A percentile compares a stretch with the other conserved stretches of the same genome.
Conservation (phyloP, 2,797 vertebrate genomes). For the Vultur gryphus region DNA sequence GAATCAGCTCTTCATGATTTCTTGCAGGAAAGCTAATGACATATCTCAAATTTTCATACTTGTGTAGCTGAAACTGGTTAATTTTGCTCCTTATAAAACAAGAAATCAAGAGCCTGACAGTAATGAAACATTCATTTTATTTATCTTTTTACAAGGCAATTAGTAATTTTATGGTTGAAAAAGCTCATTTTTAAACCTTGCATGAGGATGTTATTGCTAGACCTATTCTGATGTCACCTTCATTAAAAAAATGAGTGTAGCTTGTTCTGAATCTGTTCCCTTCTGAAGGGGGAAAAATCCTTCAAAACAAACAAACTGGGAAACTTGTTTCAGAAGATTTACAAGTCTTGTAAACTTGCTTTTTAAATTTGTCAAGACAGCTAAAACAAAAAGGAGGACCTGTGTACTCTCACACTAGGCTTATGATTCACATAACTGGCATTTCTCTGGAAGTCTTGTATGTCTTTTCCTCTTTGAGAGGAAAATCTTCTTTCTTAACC, state of each 20-base stretch:
- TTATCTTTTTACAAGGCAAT: conserved; percentile 77
- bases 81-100: conserved; percentile 70
- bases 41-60: conserved; percentile 69
- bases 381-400: not conserved
- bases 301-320: not conserved
- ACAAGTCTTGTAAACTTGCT: not conserved
- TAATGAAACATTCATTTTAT: conserved; percentile 75
- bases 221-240: conserved; percentile 66
- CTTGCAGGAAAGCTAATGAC: conserved; percentile 53
- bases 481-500: not conserved
- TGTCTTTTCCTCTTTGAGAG: not conserved
- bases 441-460: not conserved
- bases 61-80: conserved; percentile 66
- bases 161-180: conserved; percentile 77
- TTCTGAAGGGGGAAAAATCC: not conserved
- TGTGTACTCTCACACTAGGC: not conserved
- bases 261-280: conserved; percentile 45
- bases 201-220: conserved; percentile 53
- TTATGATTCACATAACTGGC: not conserved
- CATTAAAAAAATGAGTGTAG: conserved; percentile 49
- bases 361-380: not conserved
- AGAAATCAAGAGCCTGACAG: conserved; percentile 67
- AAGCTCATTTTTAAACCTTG: conserved; percentile 71
- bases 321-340: not conserved
- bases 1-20: conserved; percentile 59